phyloP scores from a whole-genome alignment of 2,113 vertebrate genomes.

The Naja naja region DNA sequence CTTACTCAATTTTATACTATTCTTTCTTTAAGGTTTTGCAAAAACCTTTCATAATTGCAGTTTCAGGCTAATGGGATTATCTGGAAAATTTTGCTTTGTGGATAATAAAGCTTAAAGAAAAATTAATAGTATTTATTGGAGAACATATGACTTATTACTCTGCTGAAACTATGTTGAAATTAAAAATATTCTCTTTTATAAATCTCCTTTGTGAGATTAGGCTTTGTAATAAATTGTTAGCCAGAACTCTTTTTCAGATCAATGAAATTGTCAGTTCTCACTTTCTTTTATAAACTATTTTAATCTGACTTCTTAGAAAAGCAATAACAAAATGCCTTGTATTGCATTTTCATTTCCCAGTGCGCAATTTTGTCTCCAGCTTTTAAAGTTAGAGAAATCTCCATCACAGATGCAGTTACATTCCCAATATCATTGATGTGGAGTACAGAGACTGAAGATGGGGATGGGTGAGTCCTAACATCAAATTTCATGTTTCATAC shows the following conservation, averaged over 20 bases:
- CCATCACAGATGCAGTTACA: slow-evolving; percentile 90
- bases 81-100: background rate
- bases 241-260: background rate
- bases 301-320: background rate
- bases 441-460: slow-evolving; percentile 93
- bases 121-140: background rate
- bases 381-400: slow-evolving; percentile 98
- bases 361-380: slow-evolving; percentile 97
- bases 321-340: background rate
- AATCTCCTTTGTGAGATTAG: background rate
- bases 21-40: background rate
- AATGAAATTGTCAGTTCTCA: background rate
- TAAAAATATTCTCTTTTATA: background rate
- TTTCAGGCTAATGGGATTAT: background rate
- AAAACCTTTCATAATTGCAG: background rate
- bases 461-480: slow-evolving; percentile 75
- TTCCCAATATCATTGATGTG: slow-evolving; percentile 91
- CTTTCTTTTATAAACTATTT: background rate
- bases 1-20: background rate
- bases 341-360: slow-evolving; percentile 56
- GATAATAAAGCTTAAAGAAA: background rate
- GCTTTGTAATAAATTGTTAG: slow-evolving; percentile 14
- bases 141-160: background rate
- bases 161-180: background rate
- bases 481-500: background rate